Percentiles rank a stretch among this genome's conserved stretches.
These are phyloP conservation scores for Epiblema foenella DNA, from an alignment of 2,888 invertebrate genomes.

Conservation along the genomic window DNA sequence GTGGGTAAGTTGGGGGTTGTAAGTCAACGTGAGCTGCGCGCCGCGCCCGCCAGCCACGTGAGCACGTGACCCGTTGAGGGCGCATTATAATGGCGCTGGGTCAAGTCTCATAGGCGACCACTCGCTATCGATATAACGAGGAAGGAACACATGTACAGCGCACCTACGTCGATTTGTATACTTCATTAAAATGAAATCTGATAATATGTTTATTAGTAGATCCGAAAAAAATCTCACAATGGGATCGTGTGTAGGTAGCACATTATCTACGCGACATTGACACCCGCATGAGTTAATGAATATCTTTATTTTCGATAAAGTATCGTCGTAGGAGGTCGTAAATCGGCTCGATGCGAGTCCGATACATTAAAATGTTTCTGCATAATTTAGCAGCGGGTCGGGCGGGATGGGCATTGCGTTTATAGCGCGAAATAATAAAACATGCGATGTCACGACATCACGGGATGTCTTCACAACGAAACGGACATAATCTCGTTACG, in stretches of 20 bases:
- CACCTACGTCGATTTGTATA: slow-evolving; percentile 5
- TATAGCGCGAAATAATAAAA: slow-evolving; percentile 80
- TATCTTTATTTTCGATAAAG: slow-evolving; percentile 64
- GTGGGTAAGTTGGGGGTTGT: slow-evolving; percentile 46
- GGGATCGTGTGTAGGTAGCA: slow-evolving; percentile 42
- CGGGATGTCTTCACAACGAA: slow-evolving; percentile 78
- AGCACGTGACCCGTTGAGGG: slow-evolving; percentile 57
- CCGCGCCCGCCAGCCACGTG: slow-evolving; percentile 59
- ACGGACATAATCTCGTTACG: slow-evolving; percentile 84
- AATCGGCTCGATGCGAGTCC: slow-evolving; percentile 66
- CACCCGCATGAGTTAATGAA: slow-evolving; percentile 67
- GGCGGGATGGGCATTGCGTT: slow-evolving; percentile 61
- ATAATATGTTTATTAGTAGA: slow-evolving; percentile 3
- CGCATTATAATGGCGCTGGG: slow-evolving; percentile 46
- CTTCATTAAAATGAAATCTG: slow-evolving; percentile 20
- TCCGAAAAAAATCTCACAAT: slow-evolving; percentile 6
- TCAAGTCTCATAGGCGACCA: slow-evolving; percentile 37
- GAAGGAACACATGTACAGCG: slow-evolving; percentile 15
- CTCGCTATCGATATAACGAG: slow-evolving; percentile 34
- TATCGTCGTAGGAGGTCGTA: slow-evolving; percentile 67
- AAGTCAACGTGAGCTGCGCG: slow-evolving; percentile 54
- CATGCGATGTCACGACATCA: slow-evolving; percentile 74
- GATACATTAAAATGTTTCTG: slow-evolving; percentile 71
- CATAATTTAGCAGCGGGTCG: slow-evolving; percentile 67
- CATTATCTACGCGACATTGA: slow-evolving; percentile 59